Base-by-base conservation (phyloP, 2,888 invertebrate genomes). In the Tryphoninae sp. region DNA sequence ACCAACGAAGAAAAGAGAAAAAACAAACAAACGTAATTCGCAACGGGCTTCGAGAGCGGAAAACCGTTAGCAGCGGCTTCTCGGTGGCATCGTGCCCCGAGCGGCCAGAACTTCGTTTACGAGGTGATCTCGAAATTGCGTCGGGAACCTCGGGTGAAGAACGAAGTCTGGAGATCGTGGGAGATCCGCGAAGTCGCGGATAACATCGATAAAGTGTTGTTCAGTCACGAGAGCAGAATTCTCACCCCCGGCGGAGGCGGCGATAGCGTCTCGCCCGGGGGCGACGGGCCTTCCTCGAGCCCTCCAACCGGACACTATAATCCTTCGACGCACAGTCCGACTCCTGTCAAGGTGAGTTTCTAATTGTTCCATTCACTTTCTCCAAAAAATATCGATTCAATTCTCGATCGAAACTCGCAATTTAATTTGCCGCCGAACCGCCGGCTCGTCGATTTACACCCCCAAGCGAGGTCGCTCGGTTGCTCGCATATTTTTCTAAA, bases 211-310 rank as follows among this genome's bases (percentile, higher is more conserved):
- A 91, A 91, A 89, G 90, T 91, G 91, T 90, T 91, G 91, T 91
- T 91, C 89, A 90, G 89, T 83, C 90, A 90, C 91, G 90, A 90
- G 90, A 90, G 90, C 91, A 91, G 91, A 90, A 91, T 91, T 91
- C 91, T 90, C 89, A 91, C 90, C 90, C 90, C 91, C 89, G 89
- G 91, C 87, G 90, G 89, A 86, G 90, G 89, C 87, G 90, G 89
- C 86, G 90, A 89, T 84, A 86, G 87, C 86, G 88, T 91, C 88
- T 91, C 91, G 86, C 90, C 91, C 88, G 91, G 90, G 89, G 91
- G 90, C 89, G 89, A 89, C 87, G 90, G 90, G 87, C 90, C 91
- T 86, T 90, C 90, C 88, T 89, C 90, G 89, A 91, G 91, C 86
- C 90, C 91, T 84, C 85, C 90, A 82, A 87, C 89, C 86, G 88